A percentile compares a stretch with the other conserved stretches of the same genome.
These are phyloP conservation scores for Cochlearius cochlearius DNA, from an alignment of 2,113 vertebrate species.

Conservation along the genomic window DNA sequence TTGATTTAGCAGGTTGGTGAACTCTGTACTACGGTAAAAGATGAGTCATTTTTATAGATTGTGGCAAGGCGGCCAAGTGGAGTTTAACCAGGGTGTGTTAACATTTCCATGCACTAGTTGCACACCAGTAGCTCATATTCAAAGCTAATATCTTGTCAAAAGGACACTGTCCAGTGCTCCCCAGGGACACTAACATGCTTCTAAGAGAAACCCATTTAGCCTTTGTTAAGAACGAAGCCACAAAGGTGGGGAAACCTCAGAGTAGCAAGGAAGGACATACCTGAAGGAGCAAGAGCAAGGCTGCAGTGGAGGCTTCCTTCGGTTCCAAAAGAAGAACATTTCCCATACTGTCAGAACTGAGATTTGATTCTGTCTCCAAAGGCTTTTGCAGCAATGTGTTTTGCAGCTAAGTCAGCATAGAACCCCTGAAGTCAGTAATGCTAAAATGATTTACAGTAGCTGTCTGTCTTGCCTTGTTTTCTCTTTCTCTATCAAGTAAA, in stretches of 20 bases:
- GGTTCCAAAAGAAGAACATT: background rate
- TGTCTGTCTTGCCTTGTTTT: background rate
- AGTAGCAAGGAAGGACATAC: background rate
- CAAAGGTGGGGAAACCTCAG: background rate
- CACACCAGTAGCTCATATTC: background rate
- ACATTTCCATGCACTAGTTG: background rate
- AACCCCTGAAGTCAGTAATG: background rate
- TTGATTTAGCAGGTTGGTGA: constrained; percentile 20
- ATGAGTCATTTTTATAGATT: background rate
- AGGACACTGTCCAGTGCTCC: background rate
- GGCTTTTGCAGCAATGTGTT: background rate
- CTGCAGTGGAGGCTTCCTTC: background rate
- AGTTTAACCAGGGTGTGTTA: background rate
- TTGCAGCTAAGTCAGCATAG: background rate
- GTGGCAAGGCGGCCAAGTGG: background rate
- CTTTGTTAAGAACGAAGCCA: background rate
- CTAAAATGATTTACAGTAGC: background rate
- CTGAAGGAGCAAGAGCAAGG: background rate
- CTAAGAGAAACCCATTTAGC: background rate
- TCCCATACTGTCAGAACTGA: background rate
- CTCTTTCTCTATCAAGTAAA: background rate
- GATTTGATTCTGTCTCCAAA: background rate
- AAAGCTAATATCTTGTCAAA: background rate
- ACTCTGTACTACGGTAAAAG: background rate
- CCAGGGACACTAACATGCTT: background rate